A percentile compares a stretch with the other conserved stretches of the same genome.
Conservation (phyloP, 2,113 vertebrate genomes). For the Alexandromys fortis region DNA sequence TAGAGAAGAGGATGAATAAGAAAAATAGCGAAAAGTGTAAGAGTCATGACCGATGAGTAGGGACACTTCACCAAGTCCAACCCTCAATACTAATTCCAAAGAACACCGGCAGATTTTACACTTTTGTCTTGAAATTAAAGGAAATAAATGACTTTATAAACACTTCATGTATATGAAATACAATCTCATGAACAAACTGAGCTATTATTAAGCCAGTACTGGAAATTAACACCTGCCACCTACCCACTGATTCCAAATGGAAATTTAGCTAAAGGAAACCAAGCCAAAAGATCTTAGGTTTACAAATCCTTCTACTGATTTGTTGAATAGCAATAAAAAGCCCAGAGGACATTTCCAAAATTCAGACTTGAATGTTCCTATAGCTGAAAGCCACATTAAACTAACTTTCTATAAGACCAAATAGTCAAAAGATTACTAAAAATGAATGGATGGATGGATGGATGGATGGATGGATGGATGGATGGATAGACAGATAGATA, state of each 20-base stretch:
- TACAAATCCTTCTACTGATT: background rate
- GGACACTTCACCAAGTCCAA: background rate
- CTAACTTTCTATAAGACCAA: background rate
- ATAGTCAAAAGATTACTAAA: too few relatives aligned
- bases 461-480: too few relatives aligned
- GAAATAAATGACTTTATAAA: slow-evolving; percentile 50
- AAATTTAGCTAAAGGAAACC: slow-evolving; percentile 42
- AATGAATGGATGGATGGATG: too few relatives aligned
- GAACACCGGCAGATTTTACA: background rate
- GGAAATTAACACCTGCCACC: slow-evolving; percentile 30
- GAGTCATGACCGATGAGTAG: background rate
- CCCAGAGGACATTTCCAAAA: background rate
- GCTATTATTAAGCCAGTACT: slow-evolving; percentile 30
- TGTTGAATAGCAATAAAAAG: slow-evolving; percentile 33
- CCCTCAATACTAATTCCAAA: slow-evolving; percentile 3
- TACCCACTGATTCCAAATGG: background rate
- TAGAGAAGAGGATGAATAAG: background rate
- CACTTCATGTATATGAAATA: background rate
- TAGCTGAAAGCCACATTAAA: slow-evolving; percentile 13
- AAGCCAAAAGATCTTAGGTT: background rate
- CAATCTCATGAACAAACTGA: background rate
- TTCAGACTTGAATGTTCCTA: background rate
- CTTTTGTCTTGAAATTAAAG: slow-evolving; percentile 54
- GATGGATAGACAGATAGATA: too few relatives aligned
- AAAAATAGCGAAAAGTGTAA: background rate